These are phyloP conservation scores for Zapornia atra DNA, from an alignment of 2,113 vertebrate genomes.

Conservation along the genomic window DNA sequence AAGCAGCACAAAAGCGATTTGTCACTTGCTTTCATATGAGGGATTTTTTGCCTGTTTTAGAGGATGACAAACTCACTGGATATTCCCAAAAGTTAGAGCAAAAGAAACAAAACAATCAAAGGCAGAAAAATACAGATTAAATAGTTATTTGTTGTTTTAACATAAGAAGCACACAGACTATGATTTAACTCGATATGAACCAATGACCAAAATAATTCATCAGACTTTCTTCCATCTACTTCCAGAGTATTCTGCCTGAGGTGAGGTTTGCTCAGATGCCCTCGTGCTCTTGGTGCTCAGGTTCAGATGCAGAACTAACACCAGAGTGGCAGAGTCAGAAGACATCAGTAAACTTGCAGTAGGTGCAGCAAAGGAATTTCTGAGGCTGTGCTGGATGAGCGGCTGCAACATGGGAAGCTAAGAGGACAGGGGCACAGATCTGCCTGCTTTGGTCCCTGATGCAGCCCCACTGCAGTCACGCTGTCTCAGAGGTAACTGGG, in stretches of 20 bases:
- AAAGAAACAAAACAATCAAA: background rate
- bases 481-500: background rate
- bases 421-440: background rate
- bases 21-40: background rate
- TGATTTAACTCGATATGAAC: background rate
- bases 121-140: background rate
- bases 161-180: background rate
- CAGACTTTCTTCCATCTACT: background rate
- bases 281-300: background rate
- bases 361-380: background rate
- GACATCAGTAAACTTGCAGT: accelerated
- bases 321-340: background rate
- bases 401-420: background rate
- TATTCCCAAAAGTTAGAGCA: background rate
- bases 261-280: background rate
- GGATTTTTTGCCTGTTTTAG: background rate
- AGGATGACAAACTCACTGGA: background rate
- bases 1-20: background rate
- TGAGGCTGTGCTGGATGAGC: background rate
- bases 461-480: background rate
- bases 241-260: background rate
- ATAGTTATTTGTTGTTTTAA: background rate
- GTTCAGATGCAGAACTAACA: background rate
- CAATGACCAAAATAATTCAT: background rate
- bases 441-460: background rate